phyloP scores from a whole-genome alignment of 2,797 vertebrate species.

The Carduelis carduelis region DNA sequence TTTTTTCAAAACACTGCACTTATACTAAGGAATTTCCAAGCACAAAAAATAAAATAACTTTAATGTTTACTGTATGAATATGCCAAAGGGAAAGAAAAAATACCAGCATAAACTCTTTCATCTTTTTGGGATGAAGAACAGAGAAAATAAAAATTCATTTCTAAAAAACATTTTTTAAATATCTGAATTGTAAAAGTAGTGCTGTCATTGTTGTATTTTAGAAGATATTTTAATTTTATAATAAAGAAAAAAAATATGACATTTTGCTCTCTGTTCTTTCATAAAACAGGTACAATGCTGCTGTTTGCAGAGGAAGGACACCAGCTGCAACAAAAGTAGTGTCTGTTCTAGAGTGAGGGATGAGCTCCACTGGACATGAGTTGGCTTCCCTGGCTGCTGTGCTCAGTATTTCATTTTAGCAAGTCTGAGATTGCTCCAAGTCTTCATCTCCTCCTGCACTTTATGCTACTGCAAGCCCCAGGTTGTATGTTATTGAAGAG shows the following conservation, averaged over 20 bases:
- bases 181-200: not conserved
- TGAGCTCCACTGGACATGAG: not conserved
- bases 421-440: not conserved
- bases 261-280: conserved; percentile 53
- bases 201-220: not conserved
- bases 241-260: not conserved
- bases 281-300: conserved; percentile 47
- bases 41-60: not conserved
- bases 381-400: not conserved
- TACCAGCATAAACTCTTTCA: not conserved
- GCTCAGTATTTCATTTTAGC: not conserved
- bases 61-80: not conserved
- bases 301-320: conserved; percentile 44
- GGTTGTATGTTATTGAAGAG: not conserved
- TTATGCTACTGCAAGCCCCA: not conserved
- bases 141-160: not conserved
- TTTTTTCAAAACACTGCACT: not conserved
- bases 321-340: conserved; percentile 21
- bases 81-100: not conserved
- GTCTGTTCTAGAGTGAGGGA: conserved; percentile 32
- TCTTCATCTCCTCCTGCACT: not conserved
- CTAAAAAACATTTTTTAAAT: not conserved
- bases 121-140: not conserved
- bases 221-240: not conserved
- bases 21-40: not conserved